Percentiles rank a stretch among this genome's conserved stretches.
phyloP scores from a whole-genome alignment of 2,888 invertebrate genomes.

The Antitype chi region DNA sequence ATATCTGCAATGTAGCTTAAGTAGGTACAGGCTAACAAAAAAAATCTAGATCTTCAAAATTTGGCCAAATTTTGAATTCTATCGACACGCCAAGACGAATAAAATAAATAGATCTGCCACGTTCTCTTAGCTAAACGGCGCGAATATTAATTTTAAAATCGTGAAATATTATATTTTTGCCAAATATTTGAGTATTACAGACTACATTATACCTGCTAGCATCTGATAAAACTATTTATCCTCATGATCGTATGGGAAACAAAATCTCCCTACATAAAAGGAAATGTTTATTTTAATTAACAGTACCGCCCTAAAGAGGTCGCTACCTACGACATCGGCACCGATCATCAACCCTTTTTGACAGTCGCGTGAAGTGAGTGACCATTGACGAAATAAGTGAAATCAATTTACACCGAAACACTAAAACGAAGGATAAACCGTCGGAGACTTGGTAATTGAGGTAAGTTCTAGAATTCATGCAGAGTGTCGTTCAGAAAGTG shows the following conservation, averaged over 20 bases:
- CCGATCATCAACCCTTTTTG: slow-evolving; percentile 70
- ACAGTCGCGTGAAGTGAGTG: slow-evolving; percentile 72
- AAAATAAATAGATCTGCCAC: background rate
- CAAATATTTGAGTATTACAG: no score
- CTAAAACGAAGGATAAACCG: slow-evolving; percentile 65
- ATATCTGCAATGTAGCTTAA: background rate
- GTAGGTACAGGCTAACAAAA: background rate
- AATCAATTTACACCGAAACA: slow-evolving; percentile 72
- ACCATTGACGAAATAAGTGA: slow-evolving; percentile 77
- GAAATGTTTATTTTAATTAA: slow-evolving; percentile 49
- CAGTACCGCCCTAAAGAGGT: slow-evolving; percentile 64
- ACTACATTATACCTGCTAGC: no score
- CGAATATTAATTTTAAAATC: background rate
- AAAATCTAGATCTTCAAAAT: background rate
- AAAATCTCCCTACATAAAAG: slow-evolving; percentile 49
- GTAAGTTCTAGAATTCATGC: slow-evolving; percentile 73
- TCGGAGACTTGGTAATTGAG: slow-evolving; percentile 65
- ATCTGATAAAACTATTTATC: background rate
- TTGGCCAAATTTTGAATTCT: background rate
- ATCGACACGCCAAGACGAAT: background rate
- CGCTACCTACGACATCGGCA: slow-evolving; percentile 66
- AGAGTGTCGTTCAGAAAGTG: slow-evolving; percentile 70
- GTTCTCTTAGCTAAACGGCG: background rate
- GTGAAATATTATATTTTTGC: background rate
- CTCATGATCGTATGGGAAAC: background rate